Evolutionary conservation across 2,797 vertebrate genomes (phyloP), one percentile per base, ranked within the genome.

Genomic region (Sebastes baramenuke): DNA sequence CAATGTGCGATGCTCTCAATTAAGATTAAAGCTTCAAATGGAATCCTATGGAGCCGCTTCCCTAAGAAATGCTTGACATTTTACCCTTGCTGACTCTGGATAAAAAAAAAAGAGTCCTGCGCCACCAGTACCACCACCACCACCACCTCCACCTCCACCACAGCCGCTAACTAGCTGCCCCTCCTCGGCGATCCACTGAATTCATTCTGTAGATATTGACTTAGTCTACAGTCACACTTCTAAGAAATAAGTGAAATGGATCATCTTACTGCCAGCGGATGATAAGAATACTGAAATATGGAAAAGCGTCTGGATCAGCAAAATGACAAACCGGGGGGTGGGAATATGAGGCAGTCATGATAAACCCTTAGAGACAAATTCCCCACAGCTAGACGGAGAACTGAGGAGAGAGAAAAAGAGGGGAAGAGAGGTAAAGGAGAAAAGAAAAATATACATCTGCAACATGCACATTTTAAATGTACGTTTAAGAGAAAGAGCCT

Each of bases 1-100:
- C 94, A 95, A 95, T 95, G 94, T 93, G 93, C 79, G 87, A 94
- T 92, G 94, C 94, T 95, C 94, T 95, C 94, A 94, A 94, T 95
- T 95, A 95, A 95, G 94, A 95, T 95, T 94, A 95, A 94, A 94
- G 94, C 94, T 92, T 92, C 72, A 86, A 95, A 95, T 92, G 89
- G 93, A 95, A 90, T 93, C 94, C 92, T 95, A 93, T 91, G 93
- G 92, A 94, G 92, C 86, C 1, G 77, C 93, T 92, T 93, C 91
- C 88, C 90, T 92, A 92, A 95, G 94, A 95, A 94, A 95, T 90
- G 89, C 92, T 87, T 95, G 94, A 95, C 94, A 95, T 93, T 94
- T 93, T 95, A 94, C 93, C 94, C 94, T 95, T 95, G 94, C 93
- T 95, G 94, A 95, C 93, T 95, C 91, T 61, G 92, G 83, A 90